Conservation (phyloP, 37 sponge, comb jelly and placozoan genomes). For the Amphimedon queenslandica region DNA sequence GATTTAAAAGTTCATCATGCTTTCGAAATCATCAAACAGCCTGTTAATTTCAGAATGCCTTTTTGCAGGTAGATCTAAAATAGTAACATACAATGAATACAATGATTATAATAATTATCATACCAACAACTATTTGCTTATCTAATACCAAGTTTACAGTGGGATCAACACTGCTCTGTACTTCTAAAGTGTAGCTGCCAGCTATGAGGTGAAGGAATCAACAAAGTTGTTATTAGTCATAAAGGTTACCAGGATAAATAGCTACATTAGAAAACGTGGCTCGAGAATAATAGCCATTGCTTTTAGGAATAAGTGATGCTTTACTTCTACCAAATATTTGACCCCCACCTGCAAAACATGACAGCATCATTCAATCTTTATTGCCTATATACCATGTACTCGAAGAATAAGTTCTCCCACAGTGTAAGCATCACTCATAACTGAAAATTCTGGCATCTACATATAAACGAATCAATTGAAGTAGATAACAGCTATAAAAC, state of each 20-base stretch:
- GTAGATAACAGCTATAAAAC: too few relatives aligned
- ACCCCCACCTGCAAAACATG: constrained; percentile 21
- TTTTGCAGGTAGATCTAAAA: constrained; percentile 52
- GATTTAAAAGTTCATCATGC: constrained; percentile 56
- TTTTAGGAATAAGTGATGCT: constrained; percentile 23
- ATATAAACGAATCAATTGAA: neutral
- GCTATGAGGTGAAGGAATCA: constrained; percentile 17
- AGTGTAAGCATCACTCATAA: constrained; percentile 41
- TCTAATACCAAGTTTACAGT: constrained; percentile 18
- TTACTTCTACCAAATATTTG: constrained; percentile 32
- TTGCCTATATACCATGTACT: constrained; percentile 22
- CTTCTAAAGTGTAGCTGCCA: constrained; percentile 63
- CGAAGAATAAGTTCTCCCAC: constrained; percentile 44
- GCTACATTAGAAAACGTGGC: constrained; percentile 54
- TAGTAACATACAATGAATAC: neutral
- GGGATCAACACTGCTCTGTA: constrained; percentile 38
- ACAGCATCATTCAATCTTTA: neutral
- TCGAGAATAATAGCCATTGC: constrained; percentile 51
- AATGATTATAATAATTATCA: constrained; percentile 9
- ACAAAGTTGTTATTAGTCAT: neutral
- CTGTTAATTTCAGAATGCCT: constrained; percentile 50
- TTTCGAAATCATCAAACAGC: constrained; percentile 67
- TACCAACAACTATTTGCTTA: constrained; percentile 51
- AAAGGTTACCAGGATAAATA: constrained; percentile 41
- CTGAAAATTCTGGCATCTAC: constrained; percentile 56